These are phyloP conservation scores for Achatina immaculata DNA, from an alignment of 1,140 invertebrate species.

Conservation along the genomic window DNA sequence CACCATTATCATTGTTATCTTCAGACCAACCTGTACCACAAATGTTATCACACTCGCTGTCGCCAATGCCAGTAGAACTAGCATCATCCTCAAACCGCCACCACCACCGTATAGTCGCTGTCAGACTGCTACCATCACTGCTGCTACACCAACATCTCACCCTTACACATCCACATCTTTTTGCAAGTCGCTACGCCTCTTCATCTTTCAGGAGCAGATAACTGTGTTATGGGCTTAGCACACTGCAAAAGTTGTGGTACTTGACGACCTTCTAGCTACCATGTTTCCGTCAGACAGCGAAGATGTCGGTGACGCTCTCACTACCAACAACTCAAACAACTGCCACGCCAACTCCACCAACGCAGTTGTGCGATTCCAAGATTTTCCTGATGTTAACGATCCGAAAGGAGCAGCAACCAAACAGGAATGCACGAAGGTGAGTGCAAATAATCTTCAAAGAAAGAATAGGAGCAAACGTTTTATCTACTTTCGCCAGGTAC, in stretches of 20 bases:
- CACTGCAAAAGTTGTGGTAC: neutral
- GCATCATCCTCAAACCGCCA: no score
- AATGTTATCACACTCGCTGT: no score
- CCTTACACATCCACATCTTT: no score
- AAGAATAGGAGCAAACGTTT: no score
- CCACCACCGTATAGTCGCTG: no score
- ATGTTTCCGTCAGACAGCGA: slow-evolving; percentile 10
- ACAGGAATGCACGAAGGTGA: slow-evolving; percentile 21
- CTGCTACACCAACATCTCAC: no score
- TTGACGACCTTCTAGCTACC: neutral
- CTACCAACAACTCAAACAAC: neutral
- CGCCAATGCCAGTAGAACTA: no score
- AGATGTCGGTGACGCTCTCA: neutral
- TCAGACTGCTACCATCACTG: no score
- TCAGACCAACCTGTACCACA: no score
- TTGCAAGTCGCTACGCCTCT: slow-evolving; percentile 14
- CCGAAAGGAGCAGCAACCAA: slow-evolving; percentile 15
- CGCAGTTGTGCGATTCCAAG: neutral
- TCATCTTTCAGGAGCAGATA: neutral
- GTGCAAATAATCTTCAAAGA: neutral
- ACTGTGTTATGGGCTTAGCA: neutral
- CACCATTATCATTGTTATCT: no score
- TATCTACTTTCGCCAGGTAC: no score
- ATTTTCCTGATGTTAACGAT: neutral
- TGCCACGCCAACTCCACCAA: neutral